phyloP scores from a whole-genome alignment of 2,797 vertebrate genomes.

The Anisognathus igniventris region DNA sequence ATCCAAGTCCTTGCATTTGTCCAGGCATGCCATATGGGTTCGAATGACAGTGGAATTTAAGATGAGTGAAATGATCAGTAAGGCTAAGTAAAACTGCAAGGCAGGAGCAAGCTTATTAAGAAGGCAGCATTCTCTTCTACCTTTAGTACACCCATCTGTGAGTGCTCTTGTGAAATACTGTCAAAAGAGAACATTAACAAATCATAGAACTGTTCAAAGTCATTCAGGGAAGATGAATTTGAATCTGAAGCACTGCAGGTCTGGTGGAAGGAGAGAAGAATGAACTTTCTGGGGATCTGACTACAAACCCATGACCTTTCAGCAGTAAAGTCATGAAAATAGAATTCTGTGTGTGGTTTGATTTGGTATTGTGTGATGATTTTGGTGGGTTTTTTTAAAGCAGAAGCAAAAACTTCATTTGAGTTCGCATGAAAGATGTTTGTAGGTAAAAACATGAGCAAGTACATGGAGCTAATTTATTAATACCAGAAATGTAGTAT shows the following conservation, averaged over 20 bases:
- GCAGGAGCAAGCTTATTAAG: conserved; percentile 21
- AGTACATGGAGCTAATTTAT: background rate
- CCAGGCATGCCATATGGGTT: conserved; percentile 85
- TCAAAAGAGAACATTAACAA: background rate
- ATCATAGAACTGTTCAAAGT: background rate
- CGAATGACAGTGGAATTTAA: conserved; percentile 86
- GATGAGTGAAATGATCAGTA: conserved; percentile 71
- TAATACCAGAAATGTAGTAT: background rate
- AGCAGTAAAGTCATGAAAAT: background rate
- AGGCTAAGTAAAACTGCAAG: conserved; percentile 44
- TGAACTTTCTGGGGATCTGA: background rate
- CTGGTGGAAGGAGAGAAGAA: background rate
- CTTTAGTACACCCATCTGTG: background rate
- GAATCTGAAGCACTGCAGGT: background rate
- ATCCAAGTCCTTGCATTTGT: conserved; percentile 78
- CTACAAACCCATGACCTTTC: background rate
- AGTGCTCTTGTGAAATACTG: background rate
- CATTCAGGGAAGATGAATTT: background rate
- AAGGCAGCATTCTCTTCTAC: background rate
- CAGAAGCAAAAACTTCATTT: background rate
- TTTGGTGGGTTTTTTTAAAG: background rate
- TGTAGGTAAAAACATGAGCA: background rate
- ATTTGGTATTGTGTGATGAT: background rate
- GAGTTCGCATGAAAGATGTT: background rate
- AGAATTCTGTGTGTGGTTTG: background rate